phyloP scores from a whole-genome alignment of 1,140 invertebrate genomes.

The Euura saliciscinereae region DNA sequence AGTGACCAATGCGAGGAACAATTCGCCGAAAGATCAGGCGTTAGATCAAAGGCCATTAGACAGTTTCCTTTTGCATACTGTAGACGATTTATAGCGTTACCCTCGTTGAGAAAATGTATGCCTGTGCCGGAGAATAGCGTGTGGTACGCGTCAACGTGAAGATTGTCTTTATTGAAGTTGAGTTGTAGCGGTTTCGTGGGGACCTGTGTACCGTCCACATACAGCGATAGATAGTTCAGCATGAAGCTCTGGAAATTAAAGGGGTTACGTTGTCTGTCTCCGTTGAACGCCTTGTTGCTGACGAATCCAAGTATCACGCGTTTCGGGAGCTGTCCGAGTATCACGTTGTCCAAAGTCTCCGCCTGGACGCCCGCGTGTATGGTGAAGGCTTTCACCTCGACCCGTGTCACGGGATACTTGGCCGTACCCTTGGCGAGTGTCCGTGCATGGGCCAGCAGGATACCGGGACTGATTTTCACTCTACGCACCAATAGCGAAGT shows the following conservation, averaged over 20 bases:
- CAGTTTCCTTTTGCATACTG: constrained; percentile 21
- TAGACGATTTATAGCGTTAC: background rate
- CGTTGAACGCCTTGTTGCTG: constrained; percentile 46
- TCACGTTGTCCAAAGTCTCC: constrained; percentile 47
- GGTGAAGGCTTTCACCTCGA: constrained; percentile 47
- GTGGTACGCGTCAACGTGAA: constrained; percentile 39
- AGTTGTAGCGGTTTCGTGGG: constrained; percentile 32
- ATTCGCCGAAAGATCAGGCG: constrained; percentile 22
- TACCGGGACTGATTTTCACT: constrained; percentile 42
- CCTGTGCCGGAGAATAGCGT: constrained; percentile 50
- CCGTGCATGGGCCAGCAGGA: constrained; percentile 46
- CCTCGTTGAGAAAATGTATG: constrained; percentile 25
- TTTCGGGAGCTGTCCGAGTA: constrained; percentile 48
- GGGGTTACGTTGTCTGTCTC: constrained; percentile 41
- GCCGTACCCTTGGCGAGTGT: constrained; percentile 43
- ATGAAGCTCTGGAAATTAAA: constrained; percentile 49
- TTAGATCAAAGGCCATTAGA: constrained; percentile 23
- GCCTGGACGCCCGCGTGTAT: constrained; percentile 40
- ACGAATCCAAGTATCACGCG: constrained; percentile 50
- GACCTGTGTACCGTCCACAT: constrained; percentile 43
- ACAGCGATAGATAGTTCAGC: constrained; percentile 41
- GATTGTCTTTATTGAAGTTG: constrained; percentile 20
- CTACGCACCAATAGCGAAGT: constrained; percentile 44
- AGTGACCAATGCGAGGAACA: constrained; percentile 43
- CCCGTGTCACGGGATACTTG: constrained; percentile 51